phyloP scores from a whole-genome alignment of 2,888 invertebrate species.

The Rhagonycha fulva region DNA sequence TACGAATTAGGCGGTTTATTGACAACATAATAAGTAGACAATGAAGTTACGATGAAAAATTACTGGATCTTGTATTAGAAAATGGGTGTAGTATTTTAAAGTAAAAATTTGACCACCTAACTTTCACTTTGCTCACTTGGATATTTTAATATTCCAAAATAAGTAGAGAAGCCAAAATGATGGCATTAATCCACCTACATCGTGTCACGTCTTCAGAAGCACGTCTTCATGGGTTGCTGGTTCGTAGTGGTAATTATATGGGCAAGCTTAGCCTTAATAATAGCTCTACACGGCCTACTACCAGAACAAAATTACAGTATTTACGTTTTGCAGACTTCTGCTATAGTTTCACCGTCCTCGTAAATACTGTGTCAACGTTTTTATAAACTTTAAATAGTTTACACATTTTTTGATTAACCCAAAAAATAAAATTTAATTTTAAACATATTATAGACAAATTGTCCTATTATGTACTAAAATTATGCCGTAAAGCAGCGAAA shows the following conservation, averaged over 20 bases:
- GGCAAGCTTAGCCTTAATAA: constrained; percentile 49
- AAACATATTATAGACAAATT: not conserved
- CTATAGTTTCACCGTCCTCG: constrained; percentile 21
- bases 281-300: constrained; percentile 36
- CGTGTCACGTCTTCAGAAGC: constrained; percentile 50
- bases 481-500: not conserved
- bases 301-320: constrained; percentile 32
- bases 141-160: constrained; percentile 1
- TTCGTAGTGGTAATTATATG: constrained; percentile 46
- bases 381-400: constrained; percentile 5
- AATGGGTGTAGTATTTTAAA: not conserved
- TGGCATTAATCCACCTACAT: constrained; percentile 28
- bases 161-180: constrained; percentile 14
- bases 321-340: constrained; percentile 32
- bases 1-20: not conserved
- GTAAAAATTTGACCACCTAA: not conserved
- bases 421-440: not conserved
- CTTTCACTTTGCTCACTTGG: not conserved
- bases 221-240: constrained; percentile 47
- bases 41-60: not conserved
- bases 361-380: constrained; percentile 27
- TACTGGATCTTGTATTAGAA: not conserved
- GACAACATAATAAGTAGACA: not conserved
- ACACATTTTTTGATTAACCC: constrained; percentile 1
- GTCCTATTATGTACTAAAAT: not conserved